These are phyloP conservation scores for Paraplagusia blochii DNA, from an alignment of 2,113 vertebrate species.

Conservation along the genomic window DNA sequence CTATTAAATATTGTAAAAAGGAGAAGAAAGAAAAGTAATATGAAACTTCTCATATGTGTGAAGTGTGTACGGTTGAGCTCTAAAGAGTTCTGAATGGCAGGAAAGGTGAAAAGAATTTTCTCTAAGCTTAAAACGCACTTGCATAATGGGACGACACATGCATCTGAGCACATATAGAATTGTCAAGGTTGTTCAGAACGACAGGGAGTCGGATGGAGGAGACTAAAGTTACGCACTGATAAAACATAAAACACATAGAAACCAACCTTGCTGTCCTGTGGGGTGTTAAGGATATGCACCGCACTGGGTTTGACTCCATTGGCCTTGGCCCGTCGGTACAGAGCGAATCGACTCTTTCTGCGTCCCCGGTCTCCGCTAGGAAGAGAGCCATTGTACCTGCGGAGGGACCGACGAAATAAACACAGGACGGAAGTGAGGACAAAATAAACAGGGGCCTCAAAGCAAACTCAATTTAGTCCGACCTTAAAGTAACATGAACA, in stretches of 20 bases:
- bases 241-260: background rate
- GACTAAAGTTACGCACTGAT: slow-evolving; percentile 17
- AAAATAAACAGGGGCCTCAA: background rate
- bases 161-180: background rate
- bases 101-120: too few relatives aligned
- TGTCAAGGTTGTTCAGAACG: slow-evolving; percentile 12
- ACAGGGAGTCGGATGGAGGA: slow-evolving; percentile 48
- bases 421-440: background rate
- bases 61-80: too few relatives aligned
- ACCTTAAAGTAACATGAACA: background rate
- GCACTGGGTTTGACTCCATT: slow-evolving; percentile 95
- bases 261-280: slow-evolving; percentile 91
- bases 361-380: slow-evolving; percentile 93
- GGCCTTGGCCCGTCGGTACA: slow-evolving; percentile 88
- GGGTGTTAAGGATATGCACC: slow-evolving; percentile 93
- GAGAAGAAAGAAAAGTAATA: too few relatives aligned
- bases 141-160: background rate
- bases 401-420: slow-evolving; percentile 23
- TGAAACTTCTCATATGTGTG: too few relatives aligned
- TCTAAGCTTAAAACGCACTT: too few relatives aligned
- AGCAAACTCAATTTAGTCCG: background rate
- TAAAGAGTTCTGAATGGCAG: too few relatives aligned
- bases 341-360: slow-evolving; percentile 96
- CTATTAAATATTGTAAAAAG: too few relatives aligned
- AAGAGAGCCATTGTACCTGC: slow-evolving; percentile 96